Conservation (phyloP, 2,888 invertebrate species). For the Hedychridium roseum region DNA sequence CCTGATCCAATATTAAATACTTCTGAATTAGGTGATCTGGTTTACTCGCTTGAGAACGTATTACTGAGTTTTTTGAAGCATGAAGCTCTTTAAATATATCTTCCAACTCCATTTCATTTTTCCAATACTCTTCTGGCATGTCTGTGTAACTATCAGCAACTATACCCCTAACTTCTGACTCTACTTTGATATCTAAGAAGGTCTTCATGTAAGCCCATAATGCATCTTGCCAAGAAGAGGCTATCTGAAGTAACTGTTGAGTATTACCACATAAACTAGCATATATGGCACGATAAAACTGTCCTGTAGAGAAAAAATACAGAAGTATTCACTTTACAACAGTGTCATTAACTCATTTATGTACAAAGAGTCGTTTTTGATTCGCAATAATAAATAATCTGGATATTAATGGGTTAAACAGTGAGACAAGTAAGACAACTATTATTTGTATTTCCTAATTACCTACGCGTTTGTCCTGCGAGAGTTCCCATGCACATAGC, state of each 20-base stretch:
- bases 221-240: slow-evolving; percentile 87
- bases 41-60: slow-evolving; percentile 70
- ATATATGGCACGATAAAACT: slow-evolving; percentile 57
- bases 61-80: slow-evolving; percentile 68
- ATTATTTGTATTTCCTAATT: slow-evolving; percentile 10
- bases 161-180: slow-evolving; percentile 75
- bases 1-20: slow-evolving; percentile 83
- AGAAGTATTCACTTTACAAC: neutral
- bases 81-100: slow-evolving; percentile 75
- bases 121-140: slow-evolving; percentile 76
- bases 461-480: slow-evolving; percentile 56
- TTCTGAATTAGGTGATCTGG: slow-evolving; percentile 84
- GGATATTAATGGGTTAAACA: slow-evolving; percentile 6
- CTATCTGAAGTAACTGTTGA: slow-evolving; percentile 76
- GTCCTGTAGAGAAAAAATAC: slow-evolving; percentile 34
- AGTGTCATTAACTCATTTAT: neutral
- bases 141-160: slow-evolving; percentile 67
- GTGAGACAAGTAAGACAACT: too few relatives aligned
- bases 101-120: slow-evolving; percentile 73
- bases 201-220: slow-evolving; percentile 88
- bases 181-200: slow-evolving; percentile 85
- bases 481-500: slow-evolving; percentile 72
- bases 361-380: neutral
- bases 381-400: neutral
- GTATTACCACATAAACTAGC: slow-evolving; percentile 81